Evolutionary conservation across 37 sponge, comb jelly and placozoan species (phyloP), one percentile per base, ranked within the genome.

Genomic region (Dysidea cf. avara): DNA sequence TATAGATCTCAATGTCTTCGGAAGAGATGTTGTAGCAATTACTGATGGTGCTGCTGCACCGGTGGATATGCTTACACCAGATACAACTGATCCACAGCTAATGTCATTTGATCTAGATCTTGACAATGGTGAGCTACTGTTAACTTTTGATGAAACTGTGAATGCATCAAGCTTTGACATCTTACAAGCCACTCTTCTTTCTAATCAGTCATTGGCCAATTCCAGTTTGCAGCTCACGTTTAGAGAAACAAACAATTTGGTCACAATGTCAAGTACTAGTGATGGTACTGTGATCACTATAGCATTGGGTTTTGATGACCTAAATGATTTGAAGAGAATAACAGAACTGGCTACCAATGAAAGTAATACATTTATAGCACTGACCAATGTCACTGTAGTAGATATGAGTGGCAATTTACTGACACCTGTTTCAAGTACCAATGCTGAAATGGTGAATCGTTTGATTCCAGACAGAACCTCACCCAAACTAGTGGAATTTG

Each of bases 131-230:
- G 75, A 72, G 26, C 60, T 94, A 9, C 49, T 66, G 18, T 68
- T 94, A 20, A 83, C 81, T 20, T 94, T 94, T 61, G 67, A 79
- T 61, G 95, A 94, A 68, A 94, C 95, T 17, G 91, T 94, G 21
- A 71, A 81, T 69, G 91, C 87, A 14, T 33, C 66, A 7, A 70
- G 66, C 21, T 71, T 94, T 39, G 53, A 75, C 20, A 47, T 87
- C 18, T 76, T 81, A 25, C 56, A 87, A 40, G 55, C 90, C 9
- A 22, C 49, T 0, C 61, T 94, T 1, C 82, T 68, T 53, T 6
- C 47, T 12, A 67, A 67, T 39, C 50, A 32, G 34, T 55, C 36
- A 12, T 2, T 30, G 12, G 63, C 25, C 16, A 91, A 86, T 74
- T 48, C 54, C 39, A 86, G 83, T n/a, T 70, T 79, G 33, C 43